These are phyloP conservation scores for Nematopogon swammerdamellus DNA, from an alignment of 2,888 invertebrate genomes.

Conservation along the genomic window DNA sequence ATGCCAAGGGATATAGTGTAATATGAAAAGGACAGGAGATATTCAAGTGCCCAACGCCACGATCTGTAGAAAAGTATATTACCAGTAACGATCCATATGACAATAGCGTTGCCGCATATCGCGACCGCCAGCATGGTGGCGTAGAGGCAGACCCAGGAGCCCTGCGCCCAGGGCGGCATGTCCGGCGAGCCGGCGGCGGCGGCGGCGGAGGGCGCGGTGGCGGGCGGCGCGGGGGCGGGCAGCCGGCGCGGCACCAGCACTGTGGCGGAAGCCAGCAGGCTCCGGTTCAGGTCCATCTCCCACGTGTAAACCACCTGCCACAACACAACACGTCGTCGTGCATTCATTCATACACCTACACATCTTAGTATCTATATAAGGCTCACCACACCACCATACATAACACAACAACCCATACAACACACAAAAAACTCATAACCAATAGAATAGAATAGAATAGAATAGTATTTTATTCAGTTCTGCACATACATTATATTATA, in stretches of 20 bases:
- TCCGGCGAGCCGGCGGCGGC: slow-evolving; percentile 17
- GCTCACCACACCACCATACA: no score
- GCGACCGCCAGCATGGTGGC: slow-evolving; percentile 75
- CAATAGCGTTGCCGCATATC: slow-evolving; percentile 83
- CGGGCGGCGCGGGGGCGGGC: slow-evolving; percentile 15
- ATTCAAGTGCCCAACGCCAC: no score
- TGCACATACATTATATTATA: no score
- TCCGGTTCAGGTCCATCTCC: slow-evolving; percentile 51
- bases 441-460: no score
- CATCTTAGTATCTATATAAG: no score
- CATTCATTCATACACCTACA: no score
- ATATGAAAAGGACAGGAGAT: no score
- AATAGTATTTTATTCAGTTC: no score
- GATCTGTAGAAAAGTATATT: slow-evolving; percentile 16
- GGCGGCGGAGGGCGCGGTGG: slow-evolving; percentile 19
- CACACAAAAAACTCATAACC: no score
- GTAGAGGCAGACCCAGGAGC: slow-evolving; percentile 74
- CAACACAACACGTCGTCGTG: no score
- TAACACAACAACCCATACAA: no score
- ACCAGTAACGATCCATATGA: slow-evolving; percentile 92
- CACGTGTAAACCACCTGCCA: slow-evolving; percentile 47
- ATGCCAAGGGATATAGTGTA: no score
- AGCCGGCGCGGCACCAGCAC: slow-evolving; percentile 34
- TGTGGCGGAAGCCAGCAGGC: slow-evolving; percentile 37
- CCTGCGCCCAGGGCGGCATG: slow-evolving; percentile 62